phyloP scores from a whole-genome alignment of 1,140 invertebrate species.

The Atta colombica region DNA sequence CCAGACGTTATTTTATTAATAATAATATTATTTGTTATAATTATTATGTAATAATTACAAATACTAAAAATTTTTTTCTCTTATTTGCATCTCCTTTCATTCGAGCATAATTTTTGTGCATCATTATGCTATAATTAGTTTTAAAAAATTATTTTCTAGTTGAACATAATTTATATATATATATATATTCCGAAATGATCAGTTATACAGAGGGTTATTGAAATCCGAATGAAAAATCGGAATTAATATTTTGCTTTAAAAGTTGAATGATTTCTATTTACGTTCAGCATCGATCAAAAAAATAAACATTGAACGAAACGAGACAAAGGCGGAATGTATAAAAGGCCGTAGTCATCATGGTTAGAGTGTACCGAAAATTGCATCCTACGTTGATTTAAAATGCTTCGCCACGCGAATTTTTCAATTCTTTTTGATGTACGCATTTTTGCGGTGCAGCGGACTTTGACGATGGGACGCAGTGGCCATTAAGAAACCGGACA shows the following conservation, averaged over 20 bases:
- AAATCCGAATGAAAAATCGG: slow-evolving; percentile 14
- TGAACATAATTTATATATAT: background rate
- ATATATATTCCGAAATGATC: background rate
- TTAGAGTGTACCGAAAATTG: slow-evolving; percentile 15
- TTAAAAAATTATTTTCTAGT: background rate
- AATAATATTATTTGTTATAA: too few relatives aligned
- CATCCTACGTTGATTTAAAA: background rate
- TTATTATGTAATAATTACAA: too few relatives aligned
- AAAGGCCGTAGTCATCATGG: slow-evolving; percentile 35
- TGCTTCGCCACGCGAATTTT: background rate
- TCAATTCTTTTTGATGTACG: slow-evolving; percentile 16
- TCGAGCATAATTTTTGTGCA: background rate
- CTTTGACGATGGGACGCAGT: slow-evolving; percentile 67
- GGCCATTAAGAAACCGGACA: slow-evolving; percentile 53
- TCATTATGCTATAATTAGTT: background rate
- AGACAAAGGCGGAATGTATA: slow-evolving; percentile 14
- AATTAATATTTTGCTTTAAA: slow-evolving; percentile 38
- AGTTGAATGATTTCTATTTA: background rate
- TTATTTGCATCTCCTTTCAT: background rate
- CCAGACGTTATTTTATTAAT: too few relatives aligned
- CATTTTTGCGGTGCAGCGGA: background rate
- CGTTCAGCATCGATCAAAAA: background rate
- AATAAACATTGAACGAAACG: slow-evolving; percentile 4
- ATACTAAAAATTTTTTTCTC: too few relatives aligned
- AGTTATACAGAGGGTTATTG: background rate